phyloP scores from a whole-genome alignment of 1,140 invertebrate species.

The Pachypeltis micranthus region DNA sequence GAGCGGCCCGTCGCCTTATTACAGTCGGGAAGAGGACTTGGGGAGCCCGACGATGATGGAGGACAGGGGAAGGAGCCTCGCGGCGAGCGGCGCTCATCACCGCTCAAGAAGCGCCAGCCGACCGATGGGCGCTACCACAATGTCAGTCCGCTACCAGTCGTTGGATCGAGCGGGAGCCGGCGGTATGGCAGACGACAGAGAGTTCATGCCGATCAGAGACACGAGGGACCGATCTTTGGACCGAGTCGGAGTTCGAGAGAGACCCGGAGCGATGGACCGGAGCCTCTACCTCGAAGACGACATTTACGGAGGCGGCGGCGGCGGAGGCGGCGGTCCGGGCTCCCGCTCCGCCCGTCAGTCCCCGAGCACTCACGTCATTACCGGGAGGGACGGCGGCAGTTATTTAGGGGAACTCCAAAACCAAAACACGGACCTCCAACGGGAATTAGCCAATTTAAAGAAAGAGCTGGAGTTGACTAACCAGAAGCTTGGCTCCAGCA shows the following conservation, averaged over 20 bases:
- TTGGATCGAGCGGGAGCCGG: conserved; percentile 56
- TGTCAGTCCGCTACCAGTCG: conserved; percentile 57
- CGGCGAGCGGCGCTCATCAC: conserved; percentile 38
- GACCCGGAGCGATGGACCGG: conserved; percentile 43
- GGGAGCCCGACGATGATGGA: conserved; percentile 46
- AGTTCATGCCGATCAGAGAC: conserved; percentile 69
- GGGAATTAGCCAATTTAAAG: conserved; percentile 91
- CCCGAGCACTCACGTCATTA: conserved; percentile 44
- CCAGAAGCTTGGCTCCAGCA: conserved; percentile 94
- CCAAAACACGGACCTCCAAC: conserved; percentile 87
- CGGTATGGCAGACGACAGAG: conserved; percentile 49
- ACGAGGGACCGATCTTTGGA: conserved; percentile 50
- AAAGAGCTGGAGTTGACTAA: conserved; percentile 94
- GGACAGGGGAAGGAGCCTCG: conserved; percentile 44
- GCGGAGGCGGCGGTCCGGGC: too few relatives aligned
- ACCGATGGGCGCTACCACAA: conserved; percentile 41
- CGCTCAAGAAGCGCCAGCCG: conserved; percentile 47
- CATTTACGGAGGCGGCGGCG: conserved; percentile 56
- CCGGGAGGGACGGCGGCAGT: conserved; percentile 34
- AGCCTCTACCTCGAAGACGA: conserved; percentile 62
- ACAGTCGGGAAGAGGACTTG: conserved; percentile 58
- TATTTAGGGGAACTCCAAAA: conserved; percentile 88
- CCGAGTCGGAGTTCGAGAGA: conserved; percentile 43
- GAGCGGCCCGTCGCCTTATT: conserved; percentile 44
- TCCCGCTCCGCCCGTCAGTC: conserved; percentile 60